Conservation (phyloP, 1,140 invertebrate genomes). For the honey bee (Apis mellifera) region Amel_HAv3.1 CM009932.2:7985501-7986000, state of each 20-base stretch:
- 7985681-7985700: too few species aligned
- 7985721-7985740: background rate
- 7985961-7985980: too few species aligned
- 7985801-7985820: too few species aligned
- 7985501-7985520: conserved; percentile 68
- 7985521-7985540: conserved; percentile 74
- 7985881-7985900: too few species aligned
- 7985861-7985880: too few species aligned
- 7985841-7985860: too few species aligned
- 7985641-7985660: conserved; percentile 6
- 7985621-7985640: conserved; percentile 37
- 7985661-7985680: conserved; percentile 38
- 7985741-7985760: background rate
- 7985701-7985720: background rate
- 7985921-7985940: too few species aligned
- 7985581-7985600: conserved; percentile 32
- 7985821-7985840: too few species aligned
- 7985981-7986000: background rate
- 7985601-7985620: conserved; percentile 35
- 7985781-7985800: too few species aligned
- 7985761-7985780: too few species aligned
- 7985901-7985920: too few species aligned
- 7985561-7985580: conserved; percentile 56
- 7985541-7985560: conserved; percentile 76
- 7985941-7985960: background rate